Conservation (phyloP, 2,113 vertebrate species). For the Mormyrus lacerda region DNA sequence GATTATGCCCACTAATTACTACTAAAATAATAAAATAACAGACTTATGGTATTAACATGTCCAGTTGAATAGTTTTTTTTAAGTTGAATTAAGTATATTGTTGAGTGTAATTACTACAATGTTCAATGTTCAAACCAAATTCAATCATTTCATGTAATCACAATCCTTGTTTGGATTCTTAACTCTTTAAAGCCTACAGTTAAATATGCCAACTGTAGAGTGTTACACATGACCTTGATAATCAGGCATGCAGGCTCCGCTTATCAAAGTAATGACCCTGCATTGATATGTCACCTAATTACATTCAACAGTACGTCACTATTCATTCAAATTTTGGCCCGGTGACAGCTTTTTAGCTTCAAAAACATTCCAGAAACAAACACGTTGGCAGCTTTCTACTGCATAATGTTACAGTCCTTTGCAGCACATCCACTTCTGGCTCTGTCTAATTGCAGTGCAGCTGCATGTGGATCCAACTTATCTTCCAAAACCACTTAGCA, state of each 20-base stretch:
- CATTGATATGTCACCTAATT: constrained; percentile 38
- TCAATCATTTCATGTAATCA: neutral
- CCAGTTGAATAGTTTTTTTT: neutral
- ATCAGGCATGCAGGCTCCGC: neutral
- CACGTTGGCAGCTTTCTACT: neutral
- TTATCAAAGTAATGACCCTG: neutral
- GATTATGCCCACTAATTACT: neutral
- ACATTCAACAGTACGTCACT: constrained; percentile 32
- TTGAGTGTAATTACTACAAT: neutral
- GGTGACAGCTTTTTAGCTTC: constrained; percentile 18
- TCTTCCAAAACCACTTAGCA: neutral
- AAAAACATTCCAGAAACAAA: neutral
- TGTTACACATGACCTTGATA: neutral
- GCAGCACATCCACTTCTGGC: neutral
- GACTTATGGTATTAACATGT: neutral
- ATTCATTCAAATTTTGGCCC: constrained; percentile 1
- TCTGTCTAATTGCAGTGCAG: neutral
- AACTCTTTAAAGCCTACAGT: neutral
- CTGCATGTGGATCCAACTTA: neutral
- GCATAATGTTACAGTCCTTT: neutral
- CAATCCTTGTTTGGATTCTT: neutral
- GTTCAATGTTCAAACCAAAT: neutral
- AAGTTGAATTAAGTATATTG: neutral
- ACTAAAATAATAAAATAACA: neutral
- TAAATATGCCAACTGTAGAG: neutral